phyloP scores from a whole-genome alignment of 2,888 invertebrate genomes.

The Meloe dianella region DNA sequence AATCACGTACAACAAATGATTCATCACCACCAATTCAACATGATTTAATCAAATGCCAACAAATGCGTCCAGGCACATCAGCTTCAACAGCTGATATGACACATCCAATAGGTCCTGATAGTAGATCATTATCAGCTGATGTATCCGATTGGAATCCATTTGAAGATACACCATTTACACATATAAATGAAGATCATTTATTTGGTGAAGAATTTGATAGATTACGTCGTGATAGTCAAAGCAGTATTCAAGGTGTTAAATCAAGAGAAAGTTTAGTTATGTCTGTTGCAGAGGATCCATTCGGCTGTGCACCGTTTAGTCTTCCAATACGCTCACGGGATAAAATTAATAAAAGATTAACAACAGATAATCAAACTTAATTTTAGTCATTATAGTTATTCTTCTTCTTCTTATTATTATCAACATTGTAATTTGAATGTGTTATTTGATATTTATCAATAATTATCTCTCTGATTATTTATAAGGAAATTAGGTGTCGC shows the following conservation, averaged over 20 bases:
- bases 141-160: conserved; percentile 85
- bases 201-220: conserved; percentile 86
- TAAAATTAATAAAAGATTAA: conserved; percentile 44
- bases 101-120: conserved; percentile 48
- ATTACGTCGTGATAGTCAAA: conserved; percentile 78
- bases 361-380: conserved; percentile 19
- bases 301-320: conserved; percentile 83
- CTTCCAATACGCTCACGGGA: conserved; percentile 64
- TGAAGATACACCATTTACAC: conserved; percentile 75
- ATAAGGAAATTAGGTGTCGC: not conserved
- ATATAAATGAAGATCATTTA: conserved; percentile 79
- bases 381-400: not conserved
- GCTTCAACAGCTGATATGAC: conserved; percentile 57
- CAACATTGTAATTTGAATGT: not conserved
- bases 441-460: conserved; percentile 3
- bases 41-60: conserved; percentile 35
- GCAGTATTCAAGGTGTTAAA: conserved; percentile 75
- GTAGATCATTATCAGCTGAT: conserved; percentile 63
- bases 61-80: conserved; percentile 54
- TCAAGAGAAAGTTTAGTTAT: conserved; percentile 73
- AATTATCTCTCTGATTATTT: not conserved
- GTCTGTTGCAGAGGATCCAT: conserved; percentile 76
- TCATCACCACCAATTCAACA: conserved; percentile 47
- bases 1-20: conserved; percentile 59
- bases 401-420: not conserved